Base-by-base conservation (phyloP, 1,140 invertebrate species). In the Drosophila watanabei region DNA sequence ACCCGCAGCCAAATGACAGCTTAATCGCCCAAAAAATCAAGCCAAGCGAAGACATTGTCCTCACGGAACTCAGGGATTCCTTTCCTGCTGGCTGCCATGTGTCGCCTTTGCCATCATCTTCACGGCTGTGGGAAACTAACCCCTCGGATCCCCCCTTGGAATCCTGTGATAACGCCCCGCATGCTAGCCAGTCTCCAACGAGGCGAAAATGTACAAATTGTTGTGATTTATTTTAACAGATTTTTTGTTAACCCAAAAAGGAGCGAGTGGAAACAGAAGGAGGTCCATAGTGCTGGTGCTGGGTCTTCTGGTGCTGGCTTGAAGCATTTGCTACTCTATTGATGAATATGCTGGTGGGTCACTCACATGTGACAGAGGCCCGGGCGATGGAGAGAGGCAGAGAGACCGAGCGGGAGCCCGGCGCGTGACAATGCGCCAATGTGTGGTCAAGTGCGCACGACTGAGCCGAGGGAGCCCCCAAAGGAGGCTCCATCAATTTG, bases 221-320 rank as follows among this genome's bases (percentile, higher is more conserved):
- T 88, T 88, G 84, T 88, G 84, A 88, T 88, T 88, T 88, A 88
- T 88, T 88, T 88, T 88, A 88, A 88, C 84, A 88, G 84, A 88
- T 89, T 88, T 84, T 88, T 82, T 79, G 85, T 88, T 88, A 89
- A 89, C 81, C 85, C 69, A 84, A 78, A 78, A 48, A 54, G 46
- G 49, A 59, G 60, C 13, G 43, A 66, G 45, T 45, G 66, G 33
- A 30, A 32, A 16, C 56, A 16, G 30, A 46, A 46, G 32, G 20
- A 62, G 54, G 35, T 6, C 16, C 16, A 4, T 33, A 30, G 32
- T 49, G 45, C 24, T 33, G 61, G 30, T 49, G 60, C 35, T n/a
- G 43, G 43, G 41, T 41, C 41, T 39, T 30, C 46, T 45, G 58
- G 54, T 39, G 24, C 46, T 45, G 58, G 54, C 32, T 69, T 49